Percentiles rank a stretch among this genome's conserved stretches.
These are phyloP conservation scores for Cryptocheilus praepositus DNA, from an alignment of 2,888 invertebrate species.

Conservation along the genomic window DNA sequence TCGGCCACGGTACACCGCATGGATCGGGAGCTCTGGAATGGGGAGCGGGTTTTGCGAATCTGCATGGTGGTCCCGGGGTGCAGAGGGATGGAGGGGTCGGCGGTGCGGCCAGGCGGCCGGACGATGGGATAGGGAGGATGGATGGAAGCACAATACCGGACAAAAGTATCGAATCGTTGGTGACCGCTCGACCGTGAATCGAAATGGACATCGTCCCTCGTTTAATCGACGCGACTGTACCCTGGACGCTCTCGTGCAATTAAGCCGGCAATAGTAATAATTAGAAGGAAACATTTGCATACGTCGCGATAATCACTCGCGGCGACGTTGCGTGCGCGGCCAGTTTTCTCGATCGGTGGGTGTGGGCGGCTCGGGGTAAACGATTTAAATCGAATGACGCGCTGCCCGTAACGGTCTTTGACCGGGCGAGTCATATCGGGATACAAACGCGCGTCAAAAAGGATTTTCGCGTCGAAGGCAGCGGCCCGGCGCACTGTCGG, in stretches of 20 bases:
- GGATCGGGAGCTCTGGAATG: constrained; percentile 20
- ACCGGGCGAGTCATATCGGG: too few relatives aligned
- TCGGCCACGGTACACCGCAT: constrained; percentile 27
- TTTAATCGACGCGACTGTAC: constrained; percentile 31
- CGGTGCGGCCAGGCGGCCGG: neutral
- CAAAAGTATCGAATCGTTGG: constrained; percentile 40
- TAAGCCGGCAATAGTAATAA: constrained; percentile 29
- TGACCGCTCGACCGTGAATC: constrained; percentile 35
- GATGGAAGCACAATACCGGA: constrained; percentile 21
- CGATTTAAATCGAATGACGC: too few relatives aligned
- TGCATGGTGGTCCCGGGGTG: constrained; percentile 16
- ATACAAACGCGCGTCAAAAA: too few relatives aligned
- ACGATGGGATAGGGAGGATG: constrained; percentile 23
- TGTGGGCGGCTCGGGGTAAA: neutral
- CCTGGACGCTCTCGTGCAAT: constrained; percentile 12
- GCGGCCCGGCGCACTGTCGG: too few relatives aligned
- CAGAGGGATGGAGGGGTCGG: neutral
- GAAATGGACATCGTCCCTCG: constrained; percentile 41
- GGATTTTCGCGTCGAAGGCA: too few relatives aligned
- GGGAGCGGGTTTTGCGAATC: constrained; percentile 26
- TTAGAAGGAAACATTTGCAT: constrained; percentile 14
- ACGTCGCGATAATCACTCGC: constrained; percentile 5
- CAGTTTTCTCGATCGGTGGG: neutral
- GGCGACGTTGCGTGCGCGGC: neutral
- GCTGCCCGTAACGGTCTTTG: too few relatives aligned